These are phyloP conservation scores for Ceyx melanurus DNA, from an alignment of 2,113 vertebrate genomes.

Conservation along the genomic window DNA sequence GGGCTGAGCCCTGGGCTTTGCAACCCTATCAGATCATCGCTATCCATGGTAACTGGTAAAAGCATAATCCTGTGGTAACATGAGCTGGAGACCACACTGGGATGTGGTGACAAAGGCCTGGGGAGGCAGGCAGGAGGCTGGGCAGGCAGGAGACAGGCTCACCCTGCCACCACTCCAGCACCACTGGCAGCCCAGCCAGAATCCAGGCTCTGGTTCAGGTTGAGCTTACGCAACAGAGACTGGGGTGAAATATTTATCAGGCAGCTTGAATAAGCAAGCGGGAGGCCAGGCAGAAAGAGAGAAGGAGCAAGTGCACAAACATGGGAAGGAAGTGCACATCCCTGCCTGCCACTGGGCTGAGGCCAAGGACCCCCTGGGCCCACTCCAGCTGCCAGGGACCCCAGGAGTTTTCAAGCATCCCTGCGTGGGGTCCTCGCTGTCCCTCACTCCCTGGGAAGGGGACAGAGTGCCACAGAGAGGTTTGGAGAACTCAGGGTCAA, in stretches of 20 bases:
- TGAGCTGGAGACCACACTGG: fast-evolving
- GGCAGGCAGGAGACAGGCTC: neutral
- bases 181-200: neutral
- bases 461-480: fast-evolving
- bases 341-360: neutral
- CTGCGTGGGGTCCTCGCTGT: fast-evolving
- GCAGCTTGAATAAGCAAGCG: neutral
- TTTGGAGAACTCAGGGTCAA: neutral
- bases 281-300: neutral
- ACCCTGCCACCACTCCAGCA: neutral
- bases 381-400: neutral
- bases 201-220: neutral
- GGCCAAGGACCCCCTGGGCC: no score
- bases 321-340: fast-evolving
- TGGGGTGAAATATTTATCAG: conserved; percentile 6
- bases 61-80: neutral
- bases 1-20: neutral
- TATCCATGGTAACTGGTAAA: fast-evolving
- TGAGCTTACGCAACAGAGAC: neutral
- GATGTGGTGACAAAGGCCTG: fast-evolving
- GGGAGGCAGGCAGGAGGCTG: neutral
- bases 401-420: neutral
- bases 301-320: neutral
- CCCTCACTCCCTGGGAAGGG: neutral
- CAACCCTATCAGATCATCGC: fast-evolving